Evolutionary conservation across 2,113 vertebrate species (phyloP), one percentile per base, ranked within the genome.

Genomic region (Pachyramphus minor): DNA sequence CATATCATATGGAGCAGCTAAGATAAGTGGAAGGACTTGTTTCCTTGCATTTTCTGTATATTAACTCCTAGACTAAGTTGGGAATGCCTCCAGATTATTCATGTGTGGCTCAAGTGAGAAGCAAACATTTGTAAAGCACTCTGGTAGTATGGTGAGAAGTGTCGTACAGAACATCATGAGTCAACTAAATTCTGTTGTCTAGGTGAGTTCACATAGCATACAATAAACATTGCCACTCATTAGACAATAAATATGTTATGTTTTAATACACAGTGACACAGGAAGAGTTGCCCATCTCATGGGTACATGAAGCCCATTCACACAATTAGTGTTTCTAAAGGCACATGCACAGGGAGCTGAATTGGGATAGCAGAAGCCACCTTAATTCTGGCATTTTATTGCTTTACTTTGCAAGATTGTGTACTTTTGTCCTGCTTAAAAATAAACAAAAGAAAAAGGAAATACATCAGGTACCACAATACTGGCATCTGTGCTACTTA

Each of bases 91-190:
- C 72, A 86, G 72, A 83, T 95, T 69, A 83, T 82, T 92, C 67
- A 87, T 77, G 72, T 66, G 50, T 71, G 55, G 41, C 85, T 77
- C 28, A 27, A 88, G 63, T 50, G 92, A 93, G 86, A 88, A 86
- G 79, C 60, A 95, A 92, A 94, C 63, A 92, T 83, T 95, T 76
- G 63, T 66, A 60, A 88, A 95, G 50, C 39, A 50, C 75, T 76
- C 58, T 58, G 55, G n/a, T 35, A 85, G 41, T 53, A 62, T 2
- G 2, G 47, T 33, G 74, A 89, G 74, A 90, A 68, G 60, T 4
- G 4, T 63, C 68, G 69, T 24, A 78, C 52, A 76, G 67, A 76
- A 87, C 73, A 55, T 25, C 41, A 37, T 0, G 9, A 85, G 69
- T 91, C 52, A 75, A 80, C 52, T 28, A 60, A 85, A 88, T 71